Evolutionary conservation across 2,113 vertebrate species (phyloP).

Genomic region (Bufo bufo): DNA sequence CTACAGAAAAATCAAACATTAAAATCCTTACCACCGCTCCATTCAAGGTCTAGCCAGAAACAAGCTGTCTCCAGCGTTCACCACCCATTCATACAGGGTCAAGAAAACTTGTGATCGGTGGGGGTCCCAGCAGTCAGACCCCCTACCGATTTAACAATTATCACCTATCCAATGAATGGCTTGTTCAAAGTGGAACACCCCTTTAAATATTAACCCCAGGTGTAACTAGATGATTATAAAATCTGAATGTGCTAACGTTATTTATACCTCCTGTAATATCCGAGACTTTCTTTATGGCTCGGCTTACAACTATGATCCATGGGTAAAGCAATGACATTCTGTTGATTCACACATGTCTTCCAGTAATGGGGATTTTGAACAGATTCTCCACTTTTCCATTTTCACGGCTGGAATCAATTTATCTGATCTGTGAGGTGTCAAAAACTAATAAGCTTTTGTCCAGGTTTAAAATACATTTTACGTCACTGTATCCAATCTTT

Average conservation of each 20-base stretch:
- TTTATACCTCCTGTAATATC: background rate
- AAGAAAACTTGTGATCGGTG: too few relatives aligned
- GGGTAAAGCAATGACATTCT: conserved; percentile 12
- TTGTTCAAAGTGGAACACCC: too few relatives aligned
- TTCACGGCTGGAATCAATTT: conserved; percentile 59
- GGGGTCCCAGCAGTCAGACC: too few relatives aligned
- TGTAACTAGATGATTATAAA: background rate
- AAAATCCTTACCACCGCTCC: too few relatives aligned
- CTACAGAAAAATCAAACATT: too few relatives aligned
- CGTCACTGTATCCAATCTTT: conserved; percentile 52
- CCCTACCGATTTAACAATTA: too few relatives aligned
- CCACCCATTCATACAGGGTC: too few relatives aligned
- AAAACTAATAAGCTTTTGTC: conserved; percentile 60
- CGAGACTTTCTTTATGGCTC: conserved; percentile 12
- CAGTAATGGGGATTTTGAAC: conserved; percentile 37
- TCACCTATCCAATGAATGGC: too few relatives aligned
- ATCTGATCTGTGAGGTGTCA: conserved; percentile 59
- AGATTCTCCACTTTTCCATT: conserved; percentile 29
- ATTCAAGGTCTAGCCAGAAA: too few relatives aligned
- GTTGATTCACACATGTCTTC: conserved; percentile 55
- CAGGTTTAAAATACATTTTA: conserved; percentile 58
- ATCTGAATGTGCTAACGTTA: background rate
- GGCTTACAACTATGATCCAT: conserved; percentile 25
- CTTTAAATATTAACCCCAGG: background rate
- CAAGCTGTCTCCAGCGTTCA: too few relatives aligned